phyloP scores from a whole-genome alignment of 2,888 invertebrate genomes.

The Muscina levida region DNA sequence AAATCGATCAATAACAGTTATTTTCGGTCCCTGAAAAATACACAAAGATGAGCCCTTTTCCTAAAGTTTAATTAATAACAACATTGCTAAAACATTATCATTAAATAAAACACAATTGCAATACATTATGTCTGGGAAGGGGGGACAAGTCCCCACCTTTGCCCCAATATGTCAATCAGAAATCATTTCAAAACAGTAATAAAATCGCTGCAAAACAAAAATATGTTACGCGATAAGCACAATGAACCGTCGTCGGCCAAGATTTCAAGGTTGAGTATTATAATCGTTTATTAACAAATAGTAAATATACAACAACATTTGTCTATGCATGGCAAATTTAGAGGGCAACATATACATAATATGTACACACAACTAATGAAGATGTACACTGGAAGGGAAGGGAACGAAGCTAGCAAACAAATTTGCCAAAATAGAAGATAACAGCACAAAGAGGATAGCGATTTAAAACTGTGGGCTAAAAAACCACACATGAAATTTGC shows the following conservation, averaged over 20 bases:
- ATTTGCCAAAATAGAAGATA: too few relatives aligned
- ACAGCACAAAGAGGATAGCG: too few relatives aligned
- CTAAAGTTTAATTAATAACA: too few relatives aligned
- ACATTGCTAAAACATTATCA: too few relatives aligned
- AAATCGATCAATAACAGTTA: too few relatives aligned
- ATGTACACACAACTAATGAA: not conserved
- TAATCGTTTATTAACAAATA: not conserved
- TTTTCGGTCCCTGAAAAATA: too few relatives aligned
- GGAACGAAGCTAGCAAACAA: not conserved
- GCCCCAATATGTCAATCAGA: constrained; percentile 8
- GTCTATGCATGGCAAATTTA: not conserved
- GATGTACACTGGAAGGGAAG: too few relatives aligned
- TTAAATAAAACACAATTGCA: too few relatives aligned
- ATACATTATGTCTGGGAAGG: not conserved
- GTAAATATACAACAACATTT: not conserved
- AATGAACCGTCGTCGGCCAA: constrained; percentile 28
- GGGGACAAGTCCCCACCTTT: not conserved
- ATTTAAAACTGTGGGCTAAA: too few relatives aligned
- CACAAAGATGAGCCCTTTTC: too few relatives aligned
- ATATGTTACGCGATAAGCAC: constrained; percentile 29
- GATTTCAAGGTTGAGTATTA: constrained; percentile 49
- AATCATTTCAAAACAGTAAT: not conserved
- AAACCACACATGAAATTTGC: too few relatives aligned
- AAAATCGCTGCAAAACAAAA: not conserved
- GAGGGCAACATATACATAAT: not conserved